A percentile compares a stretch with the other conserved stretches of the same genome.
phyloP scores from a whole-genome alignment of 2,888 invertebrate genomes.

The Deilephila elpenor region DNA sequence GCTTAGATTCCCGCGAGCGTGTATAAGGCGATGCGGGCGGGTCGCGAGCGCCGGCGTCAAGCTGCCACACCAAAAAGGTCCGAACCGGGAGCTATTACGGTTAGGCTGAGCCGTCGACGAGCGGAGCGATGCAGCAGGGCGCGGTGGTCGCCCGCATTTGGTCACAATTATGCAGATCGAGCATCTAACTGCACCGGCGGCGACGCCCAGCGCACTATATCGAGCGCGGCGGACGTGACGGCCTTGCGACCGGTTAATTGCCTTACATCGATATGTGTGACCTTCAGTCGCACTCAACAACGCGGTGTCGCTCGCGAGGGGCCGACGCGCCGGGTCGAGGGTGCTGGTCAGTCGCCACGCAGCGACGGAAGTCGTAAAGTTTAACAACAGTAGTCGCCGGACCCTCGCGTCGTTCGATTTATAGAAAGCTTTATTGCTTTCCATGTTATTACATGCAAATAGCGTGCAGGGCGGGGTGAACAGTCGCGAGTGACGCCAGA shows the following conservation, averaged over 20 bases:
- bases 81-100: constrained; percentile 45
- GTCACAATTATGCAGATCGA: constrained; percentile 42
- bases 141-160: constrained; percentile 53
- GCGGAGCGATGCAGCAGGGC: constrained; percentile 24
- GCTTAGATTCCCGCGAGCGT: constrained; percentile 49
- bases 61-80: constrained; percentile 62
- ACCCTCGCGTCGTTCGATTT: constrained; percentile 55
- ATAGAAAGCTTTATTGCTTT: constrained; percentile 65
- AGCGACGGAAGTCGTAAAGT: constrained; percentile 65
- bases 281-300: not conserved
- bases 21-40: constrained; percentile 60
- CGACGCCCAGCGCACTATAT: not conserved
- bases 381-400: constrained; percentile 56
- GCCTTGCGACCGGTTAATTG: constrained; percentile 65
- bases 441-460: constrained; percentile 35
- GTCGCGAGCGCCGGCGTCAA: constrained; percentile 62
- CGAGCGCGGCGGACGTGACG: constrained; percentile 37
- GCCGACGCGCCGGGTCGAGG: constrained; percentile 34
- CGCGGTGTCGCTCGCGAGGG: constrained; percentile 36
- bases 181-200: constrained; percentile 16
- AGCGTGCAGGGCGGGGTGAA: constrained; percentile 29
- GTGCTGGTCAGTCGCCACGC: constrained; percentile 33
- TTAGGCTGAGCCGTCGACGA: constrained; percentile 44
- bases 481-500: constrained; percentile 20
- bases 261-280: constrained; percentile 45